Base-by-base conservation (phyloP, 2,888 invertebrate species). In the Acleris laterana region DNA sequence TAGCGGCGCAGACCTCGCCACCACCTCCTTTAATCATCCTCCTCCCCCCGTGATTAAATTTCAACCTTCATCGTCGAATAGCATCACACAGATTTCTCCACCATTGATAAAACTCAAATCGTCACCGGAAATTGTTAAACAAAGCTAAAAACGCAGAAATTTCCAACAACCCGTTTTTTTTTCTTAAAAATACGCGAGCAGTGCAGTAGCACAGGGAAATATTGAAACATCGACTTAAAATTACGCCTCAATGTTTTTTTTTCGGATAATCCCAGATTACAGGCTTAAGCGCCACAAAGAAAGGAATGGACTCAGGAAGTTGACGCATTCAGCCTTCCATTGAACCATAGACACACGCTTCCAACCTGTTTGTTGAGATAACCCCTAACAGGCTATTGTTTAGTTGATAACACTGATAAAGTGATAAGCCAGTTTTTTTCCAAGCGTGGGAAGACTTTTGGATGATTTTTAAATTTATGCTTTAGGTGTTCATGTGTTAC, bases 281-380 rank as follows among this genome's bases (percentile, higher is more conserved):
- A 72, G 63, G 68, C 72, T 70, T 69, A 57, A 52, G 56, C 68
- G 63, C 66, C 71, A 70, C 77, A 71, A 57, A 73, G 72, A 56
- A 60, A 28, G 70, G 69, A 70, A 73, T 78, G 72, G 72, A 74
- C 74, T 78, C 87, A 89, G 91, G 90, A 90, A 89, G 89, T 87
- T 87, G 89, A 88, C 85, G 85, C 87, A 88, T 82, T 74, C 70
- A 74, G 76, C 78, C 81, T 77, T 81, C 83, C 76, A 78, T 77
- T 72, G 55, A 63, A 63, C 67, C 65, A 55, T 17, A 58, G 50
- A 61, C 19, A 50, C 63, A 53, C 61, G 63, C 51, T 44, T 62
- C 61, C 71, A 79, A 80, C 80, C 80, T 86, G 87, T 87, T 86
- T 82, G 77, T 70, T 69, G 71, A 75, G 81, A 83, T 84, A 81